Evolutionary conservation across 2,888 invertebrate genomes (phyloP).

Genomic region (Drosophila tripunctata): DNA sequence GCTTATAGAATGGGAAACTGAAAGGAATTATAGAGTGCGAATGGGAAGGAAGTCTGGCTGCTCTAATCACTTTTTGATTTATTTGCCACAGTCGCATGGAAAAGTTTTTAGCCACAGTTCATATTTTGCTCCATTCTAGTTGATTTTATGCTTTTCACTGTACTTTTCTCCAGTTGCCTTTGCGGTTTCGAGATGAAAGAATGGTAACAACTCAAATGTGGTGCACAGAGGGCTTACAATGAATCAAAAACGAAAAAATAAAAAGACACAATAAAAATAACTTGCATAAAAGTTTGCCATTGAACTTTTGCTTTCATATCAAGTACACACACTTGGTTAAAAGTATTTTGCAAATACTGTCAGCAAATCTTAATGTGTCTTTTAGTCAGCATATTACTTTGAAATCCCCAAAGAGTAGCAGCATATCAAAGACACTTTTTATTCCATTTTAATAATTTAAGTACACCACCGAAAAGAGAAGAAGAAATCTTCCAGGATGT

Average conservation of each 20-base stretch:
- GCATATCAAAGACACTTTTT: conserved; percentile 54
- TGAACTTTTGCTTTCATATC: conserved; percentile 7
- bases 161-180: conserved; percentile 47
- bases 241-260: neutral
- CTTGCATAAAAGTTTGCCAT: conserved; percentile 2
- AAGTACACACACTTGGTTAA: neutral
- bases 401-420: conserved; percentile 19
- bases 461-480: neutral
- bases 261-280: conserved; percentile 8
- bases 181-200: conserved; percentile 6
- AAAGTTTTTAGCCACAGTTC: conserved; percentile 60
- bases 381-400: conserved; percentile 19
- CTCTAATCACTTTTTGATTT: conserved; percentile 78
- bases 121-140: conserved; percentile 54
- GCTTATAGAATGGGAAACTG: neutral
- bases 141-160: conserved; percentile 13
- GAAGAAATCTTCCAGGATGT: too few relatives aligned
- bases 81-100: conserved; percentile 55
- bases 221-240: too few relatives aligned
- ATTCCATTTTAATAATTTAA: conserved; percentile 62
- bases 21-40: neutral
- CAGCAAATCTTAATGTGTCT: conserved; percentile 43
- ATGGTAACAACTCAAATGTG: neutral
- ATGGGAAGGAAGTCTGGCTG: conserved; percentile 14
- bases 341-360: conserved; percentile 19